Conservation (phyloP, 2,113 vertebrate species). For the Muntiacus muntjak region DNA sequence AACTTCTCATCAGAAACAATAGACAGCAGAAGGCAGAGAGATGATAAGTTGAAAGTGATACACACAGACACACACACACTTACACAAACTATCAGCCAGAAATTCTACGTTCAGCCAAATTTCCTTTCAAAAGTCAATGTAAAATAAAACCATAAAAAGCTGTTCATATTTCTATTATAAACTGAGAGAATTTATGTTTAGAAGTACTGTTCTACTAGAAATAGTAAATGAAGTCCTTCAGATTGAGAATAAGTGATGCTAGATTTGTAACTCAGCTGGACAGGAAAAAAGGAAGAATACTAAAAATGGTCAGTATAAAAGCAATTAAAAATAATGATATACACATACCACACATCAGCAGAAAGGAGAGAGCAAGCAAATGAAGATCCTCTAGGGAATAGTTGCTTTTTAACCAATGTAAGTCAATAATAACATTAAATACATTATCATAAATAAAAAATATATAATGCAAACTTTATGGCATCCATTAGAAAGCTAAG, state of each 20-base stretch:
- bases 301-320: background rate
- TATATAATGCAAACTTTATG: background rate
- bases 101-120: background rate
- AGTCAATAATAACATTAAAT: background rate
- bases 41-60: background rate
- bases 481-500: background rate
- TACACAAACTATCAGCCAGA: background rate
- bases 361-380: background rate
- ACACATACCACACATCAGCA: background rate
- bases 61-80: background rate
- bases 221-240: background rate
- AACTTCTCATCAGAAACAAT: background rate
- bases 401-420: background rate
- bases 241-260: background rate
- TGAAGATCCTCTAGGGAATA: background rate
- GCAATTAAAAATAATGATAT: background rate
- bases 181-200: background rate
- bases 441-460: background rate
- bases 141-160: background rate
- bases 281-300: background rate
- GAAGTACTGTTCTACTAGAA: background rate
- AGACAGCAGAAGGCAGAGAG: background rate
- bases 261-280: background rate
- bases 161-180: background rate
- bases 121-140: background rate